Evolutionary conservation across 2,113 vertebrate genomes (phyloP).

Genomic region (Salvelinus alpinus): DNA sequence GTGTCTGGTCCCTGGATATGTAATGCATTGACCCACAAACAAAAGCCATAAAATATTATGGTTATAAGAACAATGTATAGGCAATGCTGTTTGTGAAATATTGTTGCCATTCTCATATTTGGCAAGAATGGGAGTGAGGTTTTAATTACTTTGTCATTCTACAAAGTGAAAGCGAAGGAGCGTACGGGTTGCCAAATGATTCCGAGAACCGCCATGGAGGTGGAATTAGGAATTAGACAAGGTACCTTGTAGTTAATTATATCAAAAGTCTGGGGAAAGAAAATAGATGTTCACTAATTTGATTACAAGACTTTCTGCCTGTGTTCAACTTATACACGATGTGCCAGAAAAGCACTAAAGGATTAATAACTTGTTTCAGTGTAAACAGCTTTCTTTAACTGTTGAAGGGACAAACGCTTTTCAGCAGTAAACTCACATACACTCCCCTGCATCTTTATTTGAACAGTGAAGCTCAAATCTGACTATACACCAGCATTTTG

Average conservation of each 20-base stretch:
- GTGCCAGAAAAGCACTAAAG: background rate
- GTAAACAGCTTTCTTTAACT: too few species aligned
- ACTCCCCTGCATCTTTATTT: too few species aligned
- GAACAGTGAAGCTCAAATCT: too few species aligned
- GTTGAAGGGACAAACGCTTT: too few species aligned
- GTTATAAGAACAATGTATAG: too few species aligned
- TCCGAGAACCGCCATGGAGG: background rate
- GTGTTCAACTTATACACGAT: background rate
- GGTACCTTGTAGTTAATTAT: background rate
- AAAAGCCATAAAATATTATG: too few species aligned
- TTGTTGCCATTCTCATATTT: background rate
- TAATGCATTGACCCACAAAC: too few species aligned
- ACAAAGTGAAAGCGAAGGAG: background rate
- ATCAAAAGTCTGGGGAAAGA: background rate
- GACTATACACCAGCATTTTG: too few species aligned
- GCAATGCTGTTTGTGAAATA: too few species aligned
- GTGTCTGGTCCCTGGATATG: too few species aligned
- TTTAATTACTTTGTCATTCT: background rate
- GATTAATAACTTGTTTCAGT: background rate
- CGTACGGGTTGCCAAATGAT: background rate
- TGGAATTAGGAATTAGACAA: background rate
- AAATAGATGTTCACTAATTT: background rate
- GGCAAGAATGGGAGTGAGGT: conserved; percentile 1
- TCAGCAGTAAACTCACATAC: too few species aligned
- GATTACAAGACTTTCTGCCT: background rate